Base-by-base conservation (phyloP, 2,797 vertebrate genomes). In the Enteromius mattozi region DNA sequence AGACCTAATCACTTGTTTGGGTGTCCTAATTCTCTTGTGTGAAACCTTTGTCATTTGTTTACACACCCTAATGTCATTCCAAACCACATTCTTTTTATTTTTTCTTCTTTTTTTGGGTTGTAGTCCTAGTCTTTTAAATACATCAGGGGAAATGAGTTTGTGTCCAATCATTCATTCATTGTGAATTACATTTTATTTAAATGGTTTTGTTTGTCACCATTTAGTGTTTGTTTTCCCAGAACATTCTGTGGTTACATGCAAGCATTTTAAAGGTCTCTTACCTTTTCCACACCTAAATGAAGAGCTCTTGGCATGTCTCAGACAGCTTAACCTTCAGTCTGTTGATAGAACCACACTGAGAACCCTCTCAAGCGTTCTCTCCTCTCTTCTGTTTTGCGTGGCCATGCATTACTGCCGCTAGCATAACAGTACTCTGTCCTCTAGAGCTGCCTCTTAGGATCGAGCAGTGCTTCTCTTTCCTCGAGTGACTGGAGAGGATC, bases 241-340 rank as follows among this genome's bases (percentile, higher is more conserved):
- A 59, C 59, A 56, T 56, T 84, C 37, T 59, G 40, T 71, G 13
- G 19, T 61, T 56, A 17, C 54, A 61, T 70, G 40, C 54, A 79
- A 35, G 76, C 16, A 6, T 70, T 71, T 71, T 33, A 35, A 63
- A 79, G 68, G 82, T 40, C 17, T 61, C 47, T 80, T 80, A 86
- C 75, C 47, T 87, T 84, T 83, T 87, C 70, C 66, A 27, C 70
- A 68, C 51, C 69, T 83, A 83, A 87, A 80, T 77, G 63, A 76
- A 76, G 86, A 80, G 61, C 78, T 84, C 79, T 83, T 69, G 49
- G 69, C 70, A 68, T 14, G 33, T 76, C 70, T 75, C 27, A 80
- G 69, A 78, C 69, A 83, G 81, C 81, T 80, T 83, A 78, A 56
- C 69, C 76, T 84, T 84, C 82, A 79, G 76, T 84, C 71, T 84